These are phyloP conservation scores for Haliclystus octoradiatus DNA, from an alignment of 30 jellyfish, hydroid and myxozoan genomes.

Conservation along the genomic window DNA sequence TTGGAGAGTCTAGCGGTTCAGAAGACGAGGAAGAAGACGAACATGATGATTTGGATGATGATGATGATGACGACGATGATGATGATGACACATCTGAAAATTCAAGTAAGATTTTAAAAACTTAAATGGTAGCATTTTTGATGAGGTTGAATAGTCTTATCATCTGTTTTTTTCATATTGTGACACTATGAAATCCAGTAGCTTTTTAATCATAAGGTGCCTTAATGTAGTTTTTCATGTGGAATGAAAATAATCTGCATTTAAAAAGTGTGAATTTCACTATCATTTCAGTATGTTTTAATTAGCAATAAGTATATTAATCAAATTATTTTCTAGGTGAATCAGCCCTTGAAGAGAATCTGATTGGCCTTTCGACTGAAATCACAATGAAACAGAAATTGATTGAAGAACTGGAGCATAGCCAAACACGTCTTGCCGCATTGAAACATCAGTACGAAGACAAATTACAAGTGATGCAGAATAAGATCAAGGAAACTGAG, in stretches of 20 bases:
- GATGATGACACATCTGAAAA: conserved; percentile 41
- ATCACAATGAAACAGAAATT: conserved; percentile 85
- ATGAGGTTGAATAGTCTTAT: background rate
- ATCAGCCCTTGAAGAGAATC: conserved; percentile 68
- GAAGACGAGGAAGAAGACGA: conserved; percentile 37
- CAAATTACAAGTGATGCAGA: conserved; percentile 49
- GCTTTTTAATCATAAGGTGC: background rate
- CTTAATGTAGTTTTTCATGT: background rate
- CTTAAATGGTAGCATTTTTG: background rate
- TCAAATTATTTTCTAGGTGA: conserved; percentile 34
- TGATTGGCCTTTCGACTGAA: conserved; percentile 70
- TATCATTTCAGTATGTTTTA: too few species aligned
- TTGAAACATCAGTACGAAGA: conserved; percentile 91
- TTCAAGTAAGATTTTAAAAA: conserved; percentile 3
- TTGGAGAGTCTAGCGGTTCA: conserved; percentile 29
- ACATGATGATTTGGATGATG: conserved; percentile 29
- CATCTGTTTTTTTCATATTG: background rate
- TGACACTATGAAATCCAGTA: too few species aligned
- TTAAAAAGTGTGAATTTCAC: too few species aligned
- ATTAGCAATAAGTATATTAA: too few species aligned
- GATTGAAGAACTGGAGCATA: conserved; percentile 91
- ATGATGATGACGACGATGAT: conserved; percentile 30
- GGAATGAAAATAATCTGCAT: background rate
- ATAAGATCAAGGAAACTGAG: conserved; percentile 87
- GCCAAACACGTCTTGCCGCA: conserved; percentile 70